phyloP scores from a whole-genome alignment of 2,888 invertebrate genomes.

The Troglohyphantes excavatus region DNA sequence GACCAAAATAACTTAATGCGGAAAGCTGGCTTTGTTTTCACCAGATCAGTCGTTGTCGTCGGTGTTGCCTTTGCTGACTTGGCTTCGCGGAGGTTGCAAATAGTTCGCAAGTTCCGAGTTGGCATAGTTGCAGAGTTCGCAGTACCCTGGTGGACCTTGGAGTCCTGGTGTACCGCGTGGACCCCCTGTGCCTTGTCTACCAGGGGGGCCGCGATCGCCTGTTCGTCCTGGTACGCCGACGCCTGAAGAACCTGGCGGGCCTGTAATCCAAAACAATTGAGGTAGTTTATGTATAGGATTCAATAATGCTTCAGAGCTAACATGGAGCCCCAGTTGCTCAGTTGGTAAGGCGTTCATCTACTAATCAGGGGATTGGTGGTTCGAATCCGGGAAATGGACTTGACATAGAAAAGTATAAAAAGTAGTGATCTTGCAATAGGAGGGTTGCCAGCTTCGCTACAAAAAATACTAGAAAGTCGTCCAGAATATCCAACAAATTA shows the following conservation, averaged over 20 bases:
- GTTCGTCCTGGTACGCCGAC: conserved; percentile 85
- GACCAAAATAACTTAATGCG: too few species aligned
- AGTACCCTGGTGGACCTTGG: conserved; percentile 85
- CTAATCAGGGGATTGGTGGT: too few species aligned
- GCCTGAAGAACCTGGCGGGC: conserved; percentile 88
- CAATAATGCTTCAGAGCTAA: background rate
- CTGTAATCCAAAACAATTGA: conserved; percentile 82
- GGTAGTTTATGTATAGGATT: background rate
- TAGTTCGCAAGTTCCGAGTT: conserved; percentile 81
- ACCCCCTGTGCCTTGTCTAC: conserved; percentile 86
- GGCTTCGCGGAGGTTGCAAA: conserved; percentile 77
- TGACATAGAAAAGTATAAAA: too few species aligned
- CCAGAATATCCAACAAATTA: too few species aligned
- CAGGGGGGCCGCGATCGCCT: conserved; percentile 88
- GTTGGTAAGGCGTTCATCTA: too few species aligned
- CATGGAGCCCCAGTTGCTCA: too few species aligned
- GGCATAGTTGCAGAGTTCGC: conserved; percentile 86
- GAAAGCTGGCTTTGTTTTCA: too few species aligned
- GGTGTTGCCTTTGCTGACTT: conserved; percentile 80
- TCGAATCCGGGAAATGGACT: too few species aligned
- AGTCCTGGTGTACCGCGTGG: conserved; percentile 83
- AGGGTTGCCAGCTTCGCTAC: too few species aligned
- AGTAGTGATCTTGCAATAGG: too few species aligned
- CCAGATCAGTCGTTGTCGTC: conserved; percentile 36
- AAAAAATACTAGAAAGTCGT: too few species aligned